phyloP scores from a whole-genome alignment of 2,797 vertebrate species.

The Arrhamphus sclerolepis region DNA sequence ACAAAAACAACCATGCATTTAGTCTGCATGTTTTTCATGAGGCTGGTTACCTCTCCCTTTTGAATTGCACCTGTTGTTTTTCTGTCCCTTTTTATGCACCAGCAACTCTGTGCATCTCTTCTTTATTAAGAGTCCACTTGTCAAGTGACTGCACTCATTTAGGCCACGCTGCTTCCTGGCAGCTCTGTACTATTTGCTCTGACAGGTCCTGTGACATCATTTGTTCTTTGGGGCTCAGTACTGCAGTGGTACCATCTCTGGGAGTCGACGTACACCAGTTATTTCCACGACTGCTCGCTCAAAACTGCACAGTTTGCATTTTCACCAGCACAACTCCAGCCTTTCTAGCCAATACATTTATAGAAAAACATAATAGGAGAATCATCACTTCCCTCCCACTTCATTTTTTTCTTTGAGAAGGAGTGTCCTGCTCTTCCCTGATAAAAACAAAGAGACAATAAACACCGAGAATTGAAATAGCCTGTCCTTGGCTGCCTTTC shows the following conservation, averaged over 20 bases:
- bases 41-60: neutral
- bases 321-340: too few species aligned
- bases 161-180: conserved; percentile 23
- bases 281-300: conserved; percentile 28
- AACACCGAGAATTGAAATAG: conserved; percentile 17
- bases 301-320: too few species aligned
- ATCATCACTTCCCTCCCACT: too few species aligned
- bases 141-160: conserved; percentile 28
- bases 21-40: neutral
- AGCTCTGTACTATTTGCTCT: conserved; percentile 35
- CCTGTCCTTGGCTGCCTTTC: conserved; percentile 30
- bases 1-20: neutral
- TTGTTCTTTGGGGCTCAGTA: conserved; percentile 59
- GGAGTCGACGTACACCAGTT: conserved; percentile 18
- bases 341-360: too few species aligned
- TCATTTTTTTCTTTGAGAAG: conserved; percentile 27
- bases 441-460: conserved; percentile 40
- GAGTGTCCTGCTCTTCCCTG: conserved; percentile 10
- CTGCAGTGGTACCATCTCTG: conserved; percentile 9
- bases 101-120: conserved; percentile 5
- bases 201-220: conserved; percentile 64
- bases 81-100: neutral
- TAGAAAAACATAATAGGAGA: too few species aligned
- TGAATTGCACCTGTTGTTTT: neutral
- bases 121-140: conserved; percentile 13